Evolutionary conservation across 2,113 vertebrate species (phyloP), one percentile per base, ranked within the genome.

Genomic region (Cyprinodon brontotheroides): DNA sequence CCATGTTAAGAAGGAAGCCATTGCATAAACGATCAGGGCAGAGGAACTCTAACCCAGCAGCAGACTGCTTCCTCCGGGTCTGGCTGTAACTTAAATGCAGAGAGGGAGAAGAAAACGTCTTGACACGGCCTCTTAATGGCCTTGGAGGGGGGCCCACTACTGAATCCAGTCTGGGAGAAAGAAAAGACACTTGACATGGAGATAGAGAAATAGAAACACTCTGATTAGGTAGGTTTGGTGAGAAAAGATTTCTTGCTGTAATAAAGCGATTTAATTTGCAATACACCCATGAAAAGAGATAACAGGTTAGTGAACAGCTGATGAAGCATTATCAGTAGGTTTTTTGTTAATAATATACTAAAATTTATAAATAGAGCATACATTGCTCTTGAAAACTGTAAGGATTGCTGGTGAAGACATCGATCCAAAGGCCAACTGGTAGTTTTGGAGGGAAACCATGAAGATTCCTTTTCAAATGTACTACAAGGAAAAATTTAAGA

Each of bases 1-100:
- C 72, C 53, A 60, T 64, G 77, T 83, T 88, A 82, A 73, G 11
- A 11, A 37, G 57, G 76, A 62, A 69, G 41, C 48, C 59, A 37
- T 22, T n/a, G 37, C 67, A 43, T 13, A 72, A 84, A 41, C 64
- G 65, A 61, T 48, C 22, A 68, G 73, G 53, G 61, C 39, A 41
- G 86, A 82, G 71, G 2, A 45, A 29, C 64, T 81, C 88, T 94
- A 89, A 94, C 93, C 94, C 93, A 75, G 85, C 64, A 65, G 86
- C 68, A 13, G 93, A 88, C 61, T 80, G 86, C 37, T 93, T 95
- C 92, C 85, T 93, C 80, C 87, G 85, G 76, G 88, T 74, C 57
- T 93, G 93, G 88, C 90, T 93, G 92, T 93, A 93, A 94, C 92
- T 94, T 74, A 91, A 93, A 81, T 92, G 92, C 82, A 94, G 86